Base-by-base conservation (phyloP, 2,888 invertebrate genomes). In the Eulithis testata region DNA sequence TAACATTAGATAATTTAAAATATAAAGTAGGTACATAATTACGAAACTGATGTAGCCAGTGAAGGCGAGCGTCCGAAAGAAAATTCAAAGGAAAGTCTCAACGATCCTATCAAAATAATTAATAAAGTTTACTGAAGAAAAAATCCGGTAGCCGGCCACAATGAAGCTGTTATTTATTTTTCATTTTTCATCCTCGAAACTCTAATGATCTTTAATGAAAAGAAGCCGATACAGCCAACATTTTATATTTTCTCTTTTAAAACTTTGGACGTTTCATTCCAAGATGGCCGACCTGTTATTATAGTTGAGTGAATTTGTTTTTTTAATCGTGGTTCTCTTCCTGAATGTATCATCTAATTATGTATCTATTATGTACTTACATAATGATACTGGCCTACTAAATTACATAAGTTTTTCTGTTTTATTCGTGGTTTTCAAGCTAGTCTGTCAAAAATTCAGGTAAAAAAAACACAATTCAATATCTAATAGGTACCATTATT, bases 121-220 rank as follows among this genome's bases (percentile, higher is more conserved):
- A 71, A 65, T 56, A 73, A 74, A 69, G 71, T 73, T 62, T 64
- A 73, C 65, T 50, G 65, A 64, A 63, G 59, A 64, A 68, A 69
- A 69, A 72, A 67, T 70, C 69, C 76, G 43, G 54, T 60, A 77
- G 78, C 80, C 80, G 78, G 80, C 73, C 77, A 83, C 82, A 84
- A 80, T 77, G 79, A 80, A 73, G 78, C 74, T 73, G 79, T 81
- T 88, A 84, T 87, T 87, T 87, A 84, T 88, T 84, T 87, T 85
- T 78, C 84, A 84, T 87, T 88, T 88, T 87, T 88, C 85, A 84
- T 86, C 83, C 79, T 78, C 76, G 70, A 82, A 87, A 85, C 85
- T 89, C 88, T 90, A 90, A 91, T 90, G 91, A 89, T 87, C 85
- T 86, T 85, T 87, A 87, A 90, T 89, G 87, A 90, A 90, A 88